Base-by-base conservation (phyloP, 2,113 vertebrate species). In the Calypte anna region DNA sequence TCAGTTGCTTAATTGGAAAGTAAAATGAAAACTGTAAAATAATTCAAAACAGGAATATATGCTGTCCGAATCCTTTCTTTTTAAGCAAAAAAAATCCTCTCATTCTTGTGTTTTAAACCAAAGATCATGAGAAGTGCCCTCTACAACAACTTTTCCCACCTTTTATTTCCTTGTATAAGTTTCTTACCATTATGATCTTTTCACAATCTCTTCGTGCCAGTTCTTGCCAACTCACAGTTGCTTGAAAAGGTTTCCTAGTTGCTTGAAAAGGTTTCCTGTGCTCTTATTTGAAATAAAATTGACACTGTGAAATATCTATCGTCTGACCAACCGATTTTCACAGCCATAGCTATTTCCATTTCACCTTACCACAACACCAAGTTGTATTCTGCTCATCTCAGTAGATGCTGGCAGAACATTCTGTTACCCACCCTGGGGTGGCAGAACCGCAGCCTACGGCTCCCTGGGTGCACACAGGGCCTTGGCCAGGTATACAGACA, bases 311-410 rank as follows among this genome's bases (percentile, higher is more conserved):
- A 64, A 79, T 8, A 68, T n/a, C 44, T 31, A 0, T 43, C 50
- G 5, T n/a, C 38, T 87, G 72, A 43, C 24, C 30, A 36, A 3
- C 13, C 44, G 58, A 58, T 24, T 78, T 54, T 92, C 86, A 70
- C 84, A 62, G 73, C 21, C 25, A 19, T 90, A 36, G 55, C 59
- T 7, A 6, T 48, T 82, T 75, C 54, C 61, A 23, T 64, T 36
- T 74, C 46, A 53, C 21, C 7, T 28, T 1, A 1, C 48, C 0
- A 2, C 23, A 70, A n/a, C 53, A 78, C 15, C 0, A 3, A n/a
- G 18, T 24, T 78, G 23, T 43, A 16, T 27, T 68, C 43, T 55
- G 6, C 19, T 46, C 22, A 48, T 43, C 31, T 20, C 21, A 23
- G 30, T 11, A 2, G 3, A 9, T 75, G 61, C 4, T 2, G 8